These are phyloP conservation scores for Drosophila silvestris DNA, from an alignment of 2,888 invertebrate species.

Conservation along the genomic window DNA sequence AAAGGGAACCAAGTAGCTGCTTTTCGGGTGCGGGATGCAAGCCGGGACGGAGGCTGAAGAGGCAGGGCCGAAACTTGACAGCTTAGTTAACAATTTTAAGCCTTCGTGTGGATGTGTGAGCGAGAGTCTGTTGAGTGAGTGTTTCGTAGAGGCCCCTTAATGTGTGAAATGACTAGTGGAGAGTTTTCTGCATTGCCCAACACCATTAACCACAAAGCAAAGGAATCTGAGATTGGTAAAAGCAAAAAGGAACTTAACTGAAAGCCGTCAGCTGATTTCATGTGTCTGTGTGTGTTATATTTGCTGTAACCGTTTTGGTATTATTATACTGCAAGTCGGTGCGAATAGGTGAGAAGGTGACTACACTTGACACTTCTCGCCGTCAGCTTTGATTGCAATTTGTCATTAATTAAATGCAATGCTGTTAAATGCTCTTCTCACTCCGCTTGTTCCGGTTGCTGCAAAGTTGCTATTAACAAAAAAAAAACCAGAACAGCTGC, in stretches of 20 bases:
- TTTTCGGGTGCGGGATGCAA: neutral
- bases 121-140: slow-evolving; percentile 17
- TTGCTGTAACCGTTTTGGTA: slow-evolving; percentile 17
- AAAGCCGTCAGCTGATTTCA: neutral
- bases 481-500: neutral
- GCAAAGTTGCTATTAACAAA: slow-evolving; percentile 4
- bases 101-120: slow-evolving; percentile 14
- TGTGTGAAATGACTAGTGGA: slow-evolving; percentile 27
- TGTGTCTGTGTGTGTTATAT: neutral
- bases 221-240: slow-evolving; percentile 25
- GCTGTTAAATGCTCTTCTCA: neutral
- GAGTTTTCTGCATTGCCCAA: slow-evolving; percentile 27
- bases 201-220: slow-evolving; percentile 11
- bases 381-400: slow-evolving; percentile 59
- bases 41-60: neutral
- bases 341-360: slow-evolving; percentile 12
- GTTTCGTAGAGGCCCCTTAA: neutral
- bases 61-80: slow-evolving; percentile 36
- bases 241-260: neutral
- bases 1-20: slow-evolving; percentile 5
- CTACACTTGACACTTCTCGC: slow-evolving; percentile 46
- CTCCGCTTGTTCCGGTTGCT: slow-evolving; percentile 12
- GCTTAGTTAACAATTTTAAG: slow-evolving; percentile 60
- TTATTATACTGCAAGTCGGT: slow-evolving; percentile 13
- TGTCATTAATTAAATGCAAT: slow-evolving; percentile 56